Conservation (phyloP, 1,140 invertebrate species). For the Diuraphis noxia region DNA sequence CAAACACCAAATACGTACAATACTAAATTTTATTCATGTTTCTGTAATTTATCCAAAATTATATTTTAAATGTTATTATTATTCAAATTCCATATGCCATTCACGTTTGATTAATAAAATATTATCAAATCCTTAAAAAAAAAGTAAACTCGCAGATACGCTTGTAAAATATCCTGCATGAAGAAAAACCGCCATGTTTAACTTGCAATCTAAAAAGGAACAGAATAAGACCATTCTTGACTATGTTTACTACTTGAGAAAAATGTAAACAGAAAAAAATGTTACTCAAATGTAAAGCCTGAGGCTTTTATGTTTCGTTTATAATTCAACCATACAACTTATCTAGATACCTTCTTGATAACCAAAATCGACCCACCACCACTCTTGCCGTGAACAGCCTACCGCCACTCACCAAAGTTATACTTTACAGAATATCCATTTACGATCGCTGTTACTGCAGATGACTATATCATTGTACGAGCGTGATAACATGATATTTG, state of each 20-base stretch:
- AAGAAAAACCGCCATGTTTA: not conserved
- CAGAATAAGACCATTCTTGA: not conserved
- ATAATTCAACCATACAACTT: not conserved
- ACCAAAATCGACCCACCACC: not conserved
- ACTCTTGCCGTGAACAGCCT: too few species aligned
- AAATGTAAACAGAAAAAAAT: slow-evolving; percentile 10
- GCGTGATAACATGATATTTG: not conserved
- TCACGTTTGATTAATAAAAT: not conserved
- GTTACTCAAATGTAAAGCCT: not conserved
- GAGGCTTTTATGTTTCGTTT: not conserved
- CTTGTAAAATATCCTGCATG: not conserved
- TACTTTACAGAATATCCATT: not conserved
- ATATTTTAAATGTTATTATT: not conserved
- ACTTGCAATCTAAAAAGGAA: slow-evolving; percentile 3
- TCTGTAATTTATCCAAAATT: not conserved
- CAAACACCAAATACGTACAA: not conserved
- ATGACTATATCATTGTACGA: not conserved
- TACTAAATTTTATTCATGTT: not conserved
- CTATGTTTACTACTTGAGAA: not conserved
- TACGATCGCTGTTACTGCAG: not conserved
- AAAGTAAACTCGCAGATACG: too few species aligned
- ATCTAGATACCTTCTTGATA: not conserved
- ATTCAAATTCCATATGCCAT: not conserved
- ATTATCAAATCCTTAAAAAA: not conserved
- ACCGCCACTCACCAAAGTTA: not conserved